Evolutionary conservation across 2,113 vertebrate genomes (phyloP).

Genomic region (Tautogolabrus adspersus): DNA sequence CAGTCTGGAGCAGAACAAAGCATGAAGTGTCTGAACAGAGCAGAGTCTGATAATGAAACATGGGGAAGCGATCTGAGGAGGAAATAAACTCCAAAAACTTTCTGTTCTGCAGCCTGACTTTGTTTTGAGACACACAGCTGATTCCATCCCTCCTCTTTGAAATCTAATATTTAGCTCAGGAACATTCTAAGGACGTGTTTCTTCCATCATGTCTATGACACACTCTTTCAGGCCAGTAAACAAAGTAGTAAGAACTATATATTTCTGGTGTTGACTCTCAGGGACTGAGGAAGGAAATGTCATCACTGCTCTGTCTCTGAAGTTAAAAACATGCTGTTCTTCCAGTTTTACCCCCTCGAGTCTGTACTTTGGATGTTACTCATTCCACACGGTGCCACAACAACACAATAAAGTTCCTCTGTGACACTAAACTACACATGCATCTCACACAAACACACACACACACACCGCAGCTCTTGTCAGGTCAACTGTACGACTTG

Average conservation of each 20-base stretch:
- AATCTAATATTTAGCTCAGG: not conserved
- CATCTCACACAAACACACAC: not conserved
- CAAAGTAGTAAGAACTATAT: not conserved
- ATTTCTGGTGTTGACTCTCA: conserved; percentile 5
- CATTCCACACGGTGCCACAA: conserved; percentile 16
- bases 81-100: not conserved
- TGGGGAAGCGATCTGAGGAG: not conserved
- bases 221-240: not conserved
- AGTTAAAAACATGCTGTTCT: conserved; percentile 57
- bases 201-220: not conserved
- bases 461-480: not conserved
- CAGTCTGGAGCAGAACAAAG: conserved; percentile 9
- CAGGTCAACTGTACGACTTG: conserved; percentile 40
- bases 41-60: not conserved
- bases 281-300: conserved; percentile 49
- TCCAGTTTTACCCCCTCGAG: conserved; percentile 17
- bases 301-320: conserved; percentile 35
- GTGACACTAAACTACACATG: conserved; percentile 24
- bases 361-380: conserved; percentile 17
- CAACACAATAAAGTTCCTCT: conserved; percentile 29
- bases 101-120: conserved; percentile 11
- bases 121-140: conserved; percentile 11
- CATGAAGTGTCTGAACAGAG: conserved; percentile 1
- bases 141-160: not conserved
- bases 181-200: not conserved